Evolutionary conservation across 1,140 invertebrate genomes (phyloP).

Genomic region (Drosophila suzukii): DNA sequence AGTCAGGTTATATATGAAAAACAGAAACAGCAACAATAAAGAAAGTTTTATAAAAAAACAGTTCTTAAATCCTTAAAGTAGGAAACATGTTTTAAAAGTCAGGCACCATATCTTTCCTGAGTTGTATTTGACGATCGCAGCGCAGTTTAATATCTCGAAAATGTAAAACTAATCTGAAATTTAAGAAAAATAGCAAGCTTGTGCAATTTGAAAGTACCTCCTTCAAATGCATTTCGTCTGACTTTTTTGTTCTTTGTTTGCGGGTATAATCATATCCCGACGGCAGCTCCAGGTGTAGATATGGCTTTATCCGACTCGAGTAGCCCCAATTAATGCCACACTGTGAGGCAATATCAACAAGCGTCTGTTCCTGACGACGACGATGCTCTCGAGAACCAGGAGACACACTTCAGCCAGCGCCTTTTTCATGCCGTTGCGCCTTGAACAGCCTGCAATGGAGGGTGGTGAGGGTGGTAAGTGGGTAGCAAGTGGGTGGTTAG

Average conservation of each 20-base stretch:
- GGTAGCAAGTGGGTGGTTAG: background rate
- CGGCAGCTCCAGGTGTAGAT: slow-evolving; percentile 19
- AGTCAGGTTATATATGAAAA: no score
- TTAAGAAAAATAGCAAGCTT: background rate
- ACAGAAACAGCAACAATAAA: no score
- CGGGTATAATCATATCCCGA: slow-evolving; percentile 22
- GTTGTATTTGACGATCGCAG: no score
- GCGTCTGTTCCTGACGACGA: slow-evolving; percentile 70
- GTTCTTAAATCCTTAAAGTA: no score
- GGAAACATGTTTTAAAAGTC: no score
- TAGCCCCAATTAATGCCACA: slow-evolving; percentile 53
- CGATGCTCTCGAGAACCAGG: slow-evolving; percentile 35
- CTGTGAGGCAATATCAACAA: slow-evolving; percentile 78
- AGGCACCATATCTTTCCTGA: no score
- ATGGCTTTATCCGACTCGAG: slow-evolving; percentile 49
- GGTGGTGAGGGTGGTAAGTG: slow-evolving; percentile 12
- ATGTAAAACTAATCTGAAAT: background rate
- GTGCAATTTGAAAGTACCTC: background rate
- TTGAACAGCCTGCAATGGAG: slow-evolving; percentile 14
- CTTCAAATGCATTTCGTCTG: slow-evolving; percentile 5
- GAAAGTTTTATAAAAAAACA: no score
- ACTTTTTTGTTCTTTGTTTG: slow-evolving; percentile 15
- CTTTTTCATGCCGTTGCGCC: slow-evolving; percentile 63
- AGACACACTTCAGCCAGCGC: slow-evolving; percentile 69
- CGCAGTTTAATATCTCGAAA: background rate